phyloP scores from a whole-genome alignment of 2,113 vertebrate species.

The Indri indri region DNA sequence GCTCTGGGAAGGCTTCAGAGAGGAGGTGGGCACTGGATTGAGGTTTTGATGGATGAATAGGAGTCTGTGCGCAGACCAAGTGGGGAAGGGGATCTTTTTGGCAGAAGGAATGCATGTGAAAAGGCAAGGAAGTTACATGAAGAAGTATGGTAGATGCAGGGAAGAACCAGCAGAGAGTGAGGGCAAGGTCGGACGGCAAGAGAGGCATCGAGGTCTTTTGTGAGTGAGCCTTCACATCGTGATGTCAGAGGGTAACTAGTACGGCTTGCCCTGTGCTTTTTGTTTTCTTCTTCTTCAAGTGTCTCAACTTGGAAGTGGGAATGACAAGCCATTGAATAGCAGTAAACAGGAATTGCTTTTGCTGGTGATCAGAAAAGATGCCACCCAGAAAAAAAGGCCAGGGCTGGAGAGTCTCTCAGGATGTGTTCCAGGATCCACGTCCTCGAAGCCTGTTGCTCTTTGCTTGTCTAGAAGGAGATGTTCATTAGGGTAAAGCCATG shows the following conservation, averaged over 20 bases:
- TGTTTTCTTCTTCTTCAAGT: not conserved
- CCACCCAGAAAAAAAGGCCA: constrained; percentile 18
- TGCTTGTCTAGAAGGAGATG: constrained; percentile 71
- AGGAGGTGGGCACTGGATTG: not conserved
- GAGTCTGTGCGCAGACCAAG: not conserved
- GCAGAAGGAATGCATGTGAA: not conserved
- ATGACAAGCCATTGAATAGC: not conserved
- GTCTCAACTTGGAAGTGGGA: not conserved
- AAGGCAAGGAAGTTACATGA: not conserved
- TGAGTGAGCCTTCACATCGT: not conserved
- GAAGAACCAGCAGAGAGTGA: not conserved
- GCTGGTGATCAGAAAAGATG: not conserved
- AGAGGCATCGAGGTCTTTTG: not conserved
- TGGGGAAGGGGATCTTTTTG: not conserved
- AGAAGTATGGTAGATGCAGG: not conserved
- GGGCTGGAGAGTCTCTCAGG: not conserved
- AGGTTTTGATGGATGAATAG: not conserved
- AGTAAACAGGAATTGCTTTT: not conserved
- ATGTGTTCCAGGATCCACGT: not conserved
- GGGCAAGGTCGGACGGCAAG: fast-evolving
- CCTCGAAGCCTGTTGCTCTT: constrained; percentile 47
- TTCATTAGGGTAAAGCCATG: constrained; percentile 79
- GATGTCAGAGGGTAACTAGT: not conserved
- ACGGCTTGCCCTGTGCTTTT: not conserved
- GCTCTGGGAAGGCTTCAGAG: not conserved